These are phyloP conservation scores for Tadarida brasiliensis DNA, from an alignment of 2,797 vertebrate species.

Conservation along the genomic window DNA sequence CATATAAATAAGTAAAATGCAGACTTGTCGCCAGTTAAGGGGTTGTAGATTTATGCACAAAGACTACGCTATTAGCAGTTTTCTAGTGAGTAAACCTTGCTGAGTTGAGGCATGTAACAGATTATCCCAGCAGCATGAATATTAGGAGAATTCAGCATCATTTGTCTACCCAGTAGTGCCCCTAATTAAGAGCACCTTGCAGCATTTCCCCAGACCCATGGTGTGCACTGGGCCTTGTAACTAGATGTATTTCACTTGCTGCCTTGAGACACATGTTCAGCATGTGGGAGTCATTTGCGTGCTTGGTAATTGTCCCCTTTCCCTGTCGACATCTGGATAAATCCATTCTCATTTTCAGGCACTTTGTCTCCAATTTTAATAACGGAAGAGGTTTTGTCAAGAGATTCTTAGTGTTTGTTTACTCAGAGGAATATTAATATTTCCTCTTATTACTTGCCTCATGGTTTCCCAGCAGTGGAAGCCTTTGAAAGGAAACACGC, in stretches of 20 bases:
- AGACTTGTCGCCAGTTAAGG: neutral
- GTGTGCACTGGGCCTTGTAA: slow-evolving; percentile 53
- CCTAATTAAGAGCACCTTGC: slow-evolving; percentile 76
- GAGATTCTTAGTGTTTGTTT: slow-evolving; percentile 71
- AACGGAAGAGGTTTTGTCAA: slow-evolving; percentile 63
- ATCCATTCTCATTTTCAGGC: slow-evolving; percentile 75
- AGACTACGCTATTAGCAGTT: slow-evolving; percentile 5
- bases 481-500: slow-evolving; percentile 70
- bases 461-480: slow-evolving; percentile 71
- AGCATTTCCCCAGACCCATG: slow-evolving; percentile 55
- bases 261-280: slow-evolving; percentile 66
- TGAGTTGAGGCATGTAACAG: slow-evolving; percentile 28
- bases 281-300: slow-evolving; percentile 69
- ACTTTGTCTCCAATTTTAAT: slow-evolving; percentile 75
- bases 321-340: slow-evolving; percentile 76
- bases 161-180: slow-evolving; percentile 53
- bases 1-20: slow-evolving; percentile 38
- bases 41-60: slow-evolving; percentile 17
- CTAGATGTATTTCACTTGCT: slow-evolving; percentile 56
- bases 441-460: slow-evolving; percentile 71
- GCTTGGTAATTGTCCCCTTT: slow-evolving; percentile 57
- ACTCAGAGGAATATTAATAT: slow-evolving; percentile 65
- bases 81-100: slow-evolving; percentile 53
- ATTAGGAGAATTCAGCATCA: slow-evolving; percentile 23
- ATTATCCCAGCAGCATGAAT: slow-evolving; percentile 55